Base-by-base conservation (phyloP, 2,797 vertebrate genomes). In the Monodelphis domestica region DNA sequence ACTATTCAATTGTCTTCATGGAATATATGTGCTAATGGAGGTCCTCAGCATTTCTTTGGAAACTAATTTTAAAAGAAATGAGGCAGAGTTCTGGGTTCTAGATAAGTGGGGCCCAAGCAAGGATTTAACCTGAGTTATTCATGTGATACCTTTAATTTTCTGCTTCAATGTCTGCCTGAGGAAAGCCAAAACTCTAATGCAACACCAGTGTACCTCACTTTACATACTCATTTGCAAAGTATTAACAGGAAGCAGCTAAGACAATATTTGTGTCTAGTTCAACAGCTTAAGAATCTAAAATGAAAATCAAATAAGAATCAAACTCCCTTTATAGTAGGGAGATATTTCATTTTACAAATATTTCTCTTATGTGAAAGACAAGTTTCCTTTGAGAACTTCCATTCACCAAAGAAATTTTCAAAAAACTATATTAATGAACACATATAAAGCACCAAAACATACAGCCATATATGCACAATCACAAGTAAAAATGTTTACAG, bases 1-100 rank as follows among this genome's bases (percentile, higher is more conserved):
- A 52, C 38, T 59, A 7, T 91, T 56, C 93, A 91, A 54, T 84
- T 93, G 29, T 92, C 15, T 88, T 95, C 94, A 53, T 30, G 7
- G 14, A 55, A 26, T 94, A 88, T 84, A 38, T 57, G 38, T 94
- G n/a, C 56, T 88, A 94, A 92, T 92, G 94, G 93, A 90, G 50
- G 87, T 70, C n/a, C 0, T 70, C 94, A 28, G 14, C 15, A 92
- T 89, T 29, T 89, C 38, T 95, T 94, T 88, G 21, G 33, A 70
- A 88, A 91, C 88, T 55, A 50, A 29, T 87, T 92, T 88, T 53
- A 21, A 38, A 29, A 54, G 50, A 54, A 28, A 53, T 45, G 55
- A 9, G 12, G 53, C 45, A 2, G 17, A 78, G 17, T 78, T 78
- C 63, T 78, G 45, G 17, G n/a, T 92, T 94, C 91, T n/a, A 90